Evolutionary conservation across 2,888 invertebrate genomes (phyloP).

Genomic region (Isotomurus palustris): DNA sequence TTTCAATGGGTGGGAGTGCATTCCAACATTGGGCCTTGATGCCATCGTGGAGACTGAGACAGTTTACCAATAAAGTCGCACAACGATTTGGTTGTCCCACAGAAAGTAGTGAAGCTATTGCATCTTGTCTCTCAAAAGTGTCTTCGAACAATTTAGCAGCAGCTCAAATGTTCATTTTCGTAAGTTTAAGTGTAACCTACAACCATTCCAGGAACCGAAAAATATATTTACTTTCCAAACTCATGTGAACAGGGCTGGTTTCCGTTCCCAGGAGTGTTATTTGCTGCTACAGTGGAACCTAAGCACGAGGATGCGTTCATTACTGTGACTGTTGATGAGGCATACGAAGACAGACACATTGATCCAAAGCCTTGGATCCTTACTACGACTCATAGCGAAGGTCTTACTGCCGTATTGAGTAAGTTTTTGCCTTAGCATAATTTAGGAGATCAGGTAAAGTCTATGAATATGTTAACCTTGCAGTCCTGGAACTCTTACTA

Average conservation of each 20-base stretch:
- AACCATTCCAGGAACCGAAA: no score
- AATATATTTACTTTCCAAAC: neutral
- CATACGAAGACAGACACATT: constrained; percentile 29
- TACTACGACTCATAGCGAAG: constrained; percentile 34
- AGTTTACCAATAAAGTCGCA: constrained; percentile 14
- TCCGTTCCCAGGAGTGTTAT: constrained; percentile 30
- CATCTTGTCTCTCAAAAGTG: constrained; percentile 9
- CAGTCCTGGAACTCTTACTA: constrained; percentile 21
- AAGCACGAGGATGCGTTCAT: constrained; percentile 33
- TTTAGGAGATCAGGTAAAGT: no score
- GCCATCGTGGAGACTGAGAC: constrained; percentile 6
- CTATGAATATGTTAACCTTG: no score
- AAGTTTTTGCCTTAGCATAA: constrained; percentile 1
- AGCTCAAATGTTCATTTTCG: constrained; percentile 23
- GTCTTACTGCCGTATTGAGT: constrained; percentile 24
- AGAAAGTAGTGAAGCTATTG: constrained; percentile 13
- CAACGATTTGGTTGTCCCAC: constrained; percentile 18
- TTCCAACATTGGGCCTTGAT: constrained; percentile 24
- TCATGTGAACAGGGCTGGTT: constrained; percentile 29
- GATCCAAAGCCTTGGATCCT: constrained; percentile 36
- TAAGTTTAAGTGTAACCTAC: no score
- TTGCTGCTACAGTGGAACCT: constrained; percentile 33
- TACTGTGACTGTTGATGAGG: constrained; percentile 31
- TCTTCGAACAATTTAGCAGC: constrained; percentile 16
- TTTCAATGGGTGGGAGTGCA: constrained; percentile 21